Conservation (phyloP, 2,113 vertebrate genomes). For the Meleagris gallopavo region DNA sequence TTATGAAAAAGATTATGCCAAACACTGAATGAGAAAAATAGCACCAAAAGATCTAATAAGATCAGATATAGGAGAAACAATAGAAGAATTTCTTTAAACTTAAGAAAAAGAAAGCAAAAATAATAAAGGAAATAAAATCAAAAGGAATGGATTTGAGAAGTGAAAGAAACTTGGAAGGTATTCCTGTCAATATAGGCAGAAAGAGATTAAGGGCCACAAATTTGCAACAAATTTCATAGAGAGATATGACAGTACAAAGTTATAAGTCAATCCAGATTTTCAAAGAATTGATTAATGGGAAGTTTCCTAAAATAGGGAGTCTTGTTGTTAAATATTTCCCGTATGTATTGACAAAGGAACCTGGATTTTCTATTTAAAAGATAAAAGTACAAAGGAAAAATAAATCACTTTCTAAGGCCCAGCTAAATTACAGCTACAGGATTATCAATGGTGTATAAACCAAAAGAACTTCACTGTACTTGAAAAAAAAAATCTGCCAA, state of each 20-base stretch:
- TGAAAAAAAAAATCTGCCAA: background rate
- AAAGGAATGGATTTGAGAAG: background rate
- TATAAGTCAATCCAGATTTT: background rate
- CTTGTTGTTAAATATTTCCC: background rate
- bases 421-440: background rate
- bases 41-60: background rate
- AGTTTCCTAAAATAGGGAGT: background rate
- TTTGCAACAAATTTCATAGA: background rate
- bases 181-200: background rate
- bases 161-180: background rate
- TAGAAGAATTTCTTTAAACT: background rate
- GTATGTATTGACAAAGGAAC: background rate
- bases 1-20: background rate
- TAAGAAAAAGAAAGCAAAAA: background rate
- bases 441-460: background rate
- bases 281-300: background rate
- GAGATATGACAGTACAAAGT: background rate
- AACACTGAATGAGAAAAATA: background rate
- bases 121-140: background rate
- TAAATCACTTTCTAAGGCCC: background rate
- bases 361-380: background rate
- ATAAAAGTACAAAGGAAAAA: background rate
- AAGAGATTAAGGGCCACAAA: background rate
- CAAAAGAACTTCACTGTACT: background rate
- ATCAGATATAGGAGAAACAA: background rate